Evolutionary conservation across 2,113 vertebrate genomes (phyloP).

Genomic region (Ariopsis seemanni): DNA sequence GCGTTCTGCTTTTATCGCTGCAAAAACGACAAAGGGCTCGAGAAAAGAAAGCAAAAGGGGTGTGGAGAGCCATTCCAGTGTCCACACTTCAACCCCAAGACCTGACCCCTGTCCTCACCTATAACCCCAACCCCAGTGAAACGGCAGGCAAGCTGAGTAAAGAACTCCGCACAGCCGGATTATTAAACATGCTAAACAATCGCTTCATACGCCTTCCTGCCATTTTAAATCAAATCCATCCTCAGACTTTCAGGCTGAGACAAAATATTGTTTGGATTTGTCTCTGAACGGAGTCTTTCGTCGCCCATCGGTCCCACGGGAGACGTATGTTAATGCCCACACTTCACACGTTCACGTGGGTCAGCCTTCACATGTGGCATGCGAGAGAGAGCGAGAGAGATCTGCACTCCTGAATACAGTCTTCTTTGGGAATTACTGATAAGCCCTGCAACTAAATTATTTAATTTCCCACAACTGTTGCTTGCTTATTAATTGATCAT

Average conservation of each 20-base stretch:
- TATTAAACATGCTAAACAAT: neutral
- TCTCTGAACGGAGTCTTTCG: neutral
- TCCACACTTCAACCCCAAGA: neutral
- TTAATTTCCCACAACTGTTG: slow-evolving; percentile 80
- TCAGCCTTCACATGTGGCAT: slow-evolving; percentile 6
- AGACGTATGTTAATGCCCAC: slow-evolving; percentile 22
- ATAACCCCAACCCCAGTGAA: neutral
- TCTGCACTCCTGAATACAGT: neutral
- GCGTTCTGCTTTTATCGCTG: neutral
- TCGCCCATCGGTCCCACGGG: neutral
- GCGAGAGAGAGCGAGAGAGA: neutral
- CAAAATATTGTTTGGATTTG: slow-evolving; percentile 2
- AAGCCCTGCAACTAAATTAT: slow-evolving; percentile 73
- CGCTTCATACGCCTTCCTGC: neutral
- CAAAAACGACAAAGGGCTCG: slow-evolving; percentile 20
- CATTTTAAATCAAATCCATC: slow-evolving; percentile 4
- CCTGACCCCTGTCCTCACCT: neutral
- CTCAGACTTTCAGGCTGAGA: neutral
- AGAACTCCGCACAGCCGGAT: neutral
- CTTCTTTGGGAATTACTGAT: slow-evolving; percentile 50
- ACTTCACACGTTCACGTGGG: slow-evolving; percentile 36
- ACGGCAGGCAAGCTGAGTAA: neutral
- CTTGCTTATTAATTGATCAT: slow-evolving; percentile 78
- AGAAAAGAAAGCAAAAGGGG: neutral
- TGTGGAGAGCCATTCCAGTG: neutral